phyloP scores from a whole-genome alignment of 2,888 invertebrate species.

The Gastrophysa polygoni region DNA sequence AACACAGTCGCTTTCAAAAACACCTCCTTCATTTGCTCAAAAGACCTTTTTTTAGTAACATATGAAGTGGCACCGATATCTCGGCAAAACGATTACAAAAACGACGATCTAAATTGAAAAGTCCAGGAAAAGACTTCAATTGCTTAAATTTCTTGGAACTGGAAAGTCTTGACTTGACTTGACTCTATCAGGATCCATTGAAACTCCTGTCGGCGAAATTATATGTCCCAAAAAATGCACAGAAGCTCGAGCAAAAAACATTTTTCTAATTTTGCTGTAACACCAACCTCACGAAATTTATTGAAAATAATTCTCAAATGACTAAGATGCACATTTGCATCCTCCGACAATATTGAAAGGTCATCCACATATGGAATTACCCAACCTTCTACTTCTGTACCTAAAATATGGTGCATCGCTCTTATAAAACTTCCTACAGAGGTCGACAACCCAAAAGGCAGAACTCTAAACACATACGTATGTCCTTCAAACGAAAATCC shows the following conservation, averaged over 20 bases:
- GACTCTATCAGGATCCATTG: conserved; percentile 9
- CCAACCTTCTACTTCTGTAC: conserved; percentile 11
- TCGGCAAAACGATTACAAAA: conserved; percentile 14
- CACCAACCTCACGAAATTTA: conserved; percentile 12
- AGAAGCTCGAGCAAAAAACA: conserved; percentile 6
- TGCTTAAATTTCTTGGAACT: conserved; percentile 18
- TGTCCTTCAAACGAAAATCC: conserved; percentile 5
- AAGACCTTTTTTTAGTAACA: conserved; percentile 22
- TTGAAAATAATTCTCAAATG: conserved; percentile 9
- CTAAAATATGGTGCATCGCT: not conserved
- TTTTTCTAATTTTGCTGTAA: conserved; percentile 23
- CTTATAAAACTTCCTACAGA: conserved; percentile 13
- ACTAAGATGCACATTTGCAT: conserved; percentile 16
- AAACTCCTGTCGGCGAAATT: conserved; percentile 3
- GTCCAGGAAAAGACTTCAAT: conserved; percentile 20
- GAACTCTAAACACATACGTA: conserved; percentile 13
- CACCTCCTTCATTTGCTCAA: conserved; percentile 16
- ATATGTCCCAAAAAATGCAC: conserved; percentile 19
- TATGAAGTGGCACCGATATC: conserved; percentile 13
- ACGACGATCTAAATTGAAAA: conserved; percentile 12
- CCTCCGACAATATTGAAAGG: conserved; percentile 11
- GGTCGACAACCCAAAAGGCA: conserved; percentile 14
- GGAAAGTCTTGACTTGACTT: conserved; percentile 19
- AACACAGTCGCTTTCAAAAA: conserved; percentile 15
- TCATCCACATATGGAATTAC: conserved; percentile 22